Evolutionary conservation across 2,113 vertebrate species (phyloP), one percentile per base, ranked within the genome.

Genomic region (Pedionomus torquatus): DNA sequence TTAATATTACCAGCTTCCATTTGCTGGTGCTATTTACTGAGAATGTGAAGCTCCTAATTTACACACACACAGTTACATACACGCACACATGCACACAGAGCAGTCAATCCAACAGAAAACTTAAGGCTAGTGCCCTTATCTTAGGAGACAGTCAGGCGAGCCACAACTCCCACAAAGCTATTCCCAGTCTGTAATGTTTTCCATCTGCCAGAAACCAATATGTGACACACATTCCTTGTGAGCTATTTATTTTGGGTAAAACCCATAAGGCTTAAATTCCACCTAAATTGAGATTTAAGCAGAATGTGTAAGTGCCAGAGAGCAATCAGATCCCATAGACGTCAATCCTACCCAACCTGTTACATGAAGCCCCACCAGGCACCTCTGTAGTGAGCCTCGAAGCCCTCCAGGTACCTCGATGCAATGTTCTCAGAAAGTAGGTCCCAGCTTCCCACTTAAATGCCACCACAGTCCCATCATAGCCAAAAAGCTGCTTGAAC

Each of bases 1-100:
- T 97, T 97, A 96, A 96, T 96, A 96, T 96, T 93, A 95, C 97
- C 86, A 89, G 81, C 83, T 97, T 97, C 90, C 95, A 96, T 97
- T 97, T 95, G 89, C 94, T 89, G 83, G 44, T 97, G 94, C 83
- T 95, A 85, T 96, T 97, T 97, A 96, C 94, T 92, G 92, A 96
- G 83, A 95, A 92, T 78, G 80, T 90, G 92, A 92, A 92, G 72
- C 72, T 87, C 86, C 91, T 92, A 89, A 95, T 97, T 96, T 95
- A 91, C 89, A 95, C 90, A 91, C 89, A 87, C 83, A 81, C 4
- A 2, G 76, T 89, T 91, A 92, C 8, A 55, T 69, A 78, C 83
- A 84, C 18, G 2, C 81, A 84, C 83, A 91, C 87, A 65, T 8
- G 3, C 66, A 64, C 87, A 68, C 26, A 68, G 61, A 66, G 21